Percentiles rank a stretch among this genome's conserved stretches.
Conservation (phyloP, 2,888 invertebrate species). For the Aphidius colemani region DNA sequence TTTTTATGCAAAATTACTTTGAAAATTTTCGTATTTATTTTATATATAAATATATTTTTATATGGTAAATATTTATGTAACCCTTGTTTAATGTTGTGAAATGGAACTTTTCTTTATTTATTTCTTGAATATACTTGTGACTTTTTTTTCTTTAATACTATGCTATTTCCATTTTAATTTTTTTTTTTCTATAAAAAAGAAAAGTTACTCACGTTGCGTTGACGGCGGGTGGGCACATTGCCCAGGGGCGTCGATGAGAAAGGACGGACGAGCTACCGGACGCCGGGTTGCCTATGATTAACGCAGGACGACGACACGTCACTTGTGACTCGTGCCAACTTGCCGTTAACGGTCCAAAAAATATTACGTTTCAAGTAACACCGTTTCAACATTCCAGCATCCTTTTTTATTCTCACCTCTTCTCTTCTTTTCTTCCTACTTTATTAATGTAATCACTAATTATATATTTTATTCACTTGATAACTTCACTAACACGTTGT, state of each 20-base stretch:
- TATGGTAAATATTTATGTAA: no score
- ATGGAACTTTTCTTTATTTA: no score
- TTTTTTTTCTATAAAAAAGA: constrained; percentile 2
- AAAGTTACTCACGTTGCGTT: constrained; percentile 56
- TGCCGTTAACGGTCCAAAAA: constrained; percentile 47
- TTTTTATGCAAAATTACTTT: constrained; percentile 22
- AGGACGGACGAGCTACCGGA: constrained; percentile 58
- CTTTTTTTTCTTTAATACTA: no score
- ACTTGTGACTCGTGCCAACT: constrained; percentile 40
- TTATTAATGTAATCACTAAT: not conserved
- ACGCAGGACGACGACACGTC: constrained; percentile 33
- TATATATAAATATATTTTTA: not conserved
- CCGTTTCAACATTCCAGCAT: constrained; percentile 34
- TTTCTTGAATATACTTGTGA: no score
- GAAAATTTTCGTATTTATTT: not conserved
- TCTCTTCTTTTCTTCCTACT: not conserved
- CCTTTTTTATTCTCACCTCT: constrained; percentile 8
- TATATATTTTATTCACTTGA: not conserved
- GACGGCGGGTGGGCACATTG: constrained; percentile 60
- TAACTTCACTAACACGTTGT: no score
- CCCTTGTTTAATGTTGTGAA: no score
- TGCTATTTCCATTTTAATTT: no score
- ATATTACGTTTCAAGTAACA: constrained; percentile 41
- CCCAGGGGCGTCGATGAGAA: constrained; percentile 59
- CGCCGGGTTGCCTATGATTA: constrained; percentile 45